Base-by-base conservation (phyloP, 2,797 vertebrate species). In the Cyclopterus lumpus region DNA sequence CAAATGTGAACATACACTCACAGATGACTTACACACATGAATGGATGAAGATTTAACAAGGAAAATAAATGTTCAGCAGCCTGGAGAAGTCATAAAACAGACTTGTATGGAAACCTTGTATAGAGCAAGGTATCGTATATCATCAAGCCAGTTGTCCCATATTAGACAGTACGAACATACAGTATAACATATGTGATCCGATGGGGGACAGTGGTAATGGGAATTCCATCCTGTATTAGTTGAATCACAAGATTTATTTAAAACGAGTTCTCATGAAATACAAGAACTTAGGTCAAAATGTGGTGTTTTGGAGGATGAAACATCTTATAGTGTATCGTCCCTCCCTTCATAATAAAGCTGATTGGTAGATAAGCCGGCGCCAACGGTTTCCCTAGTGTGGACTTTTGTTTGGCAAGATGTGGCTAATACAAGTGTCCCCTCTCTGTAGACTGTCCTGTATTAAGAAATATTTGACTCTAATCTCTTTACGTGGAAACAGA, bases 111-210 rank as follows among this genome's bases (percentile, higher is more conserved):
- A 67, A 48, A 68, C 61, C 18, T 24, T 54, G 32, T 20, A 71
- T 55, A 8, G 59, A 79, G 62, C 34, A 28, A 28, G 9, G 36
- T 83, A 88, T 91, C 82, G 34, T 49, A 66, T 91, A 74, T 75
- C 88, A 83, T 63, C 11, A 24, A 60, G 55, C 72, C 81, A 80
- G 77, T 65, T 88, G 80, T 71, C 71, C 40, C 46, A 58, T 67
- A 36, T 74, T 30, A 71, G 55, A 87, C 80, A 70, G 44, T 76
- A 75, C 38, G 77, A 69, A 71, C 85, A 61, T 40, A 40, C 59
- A 40, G 58, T 24, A 10, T 61, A 61, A 61, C 59, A 89, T 64
- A 75, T 73, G 51, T 60, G 65, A 24, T 75, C 42, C 11, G 44
- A 5, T 34, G 22, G 36, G n/a, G n/a, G 44, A 3, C 40, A 11